Base-by-base conservation (phyloP, 2,797 vertebrate species). In the Selene dorsalis region DNA sequence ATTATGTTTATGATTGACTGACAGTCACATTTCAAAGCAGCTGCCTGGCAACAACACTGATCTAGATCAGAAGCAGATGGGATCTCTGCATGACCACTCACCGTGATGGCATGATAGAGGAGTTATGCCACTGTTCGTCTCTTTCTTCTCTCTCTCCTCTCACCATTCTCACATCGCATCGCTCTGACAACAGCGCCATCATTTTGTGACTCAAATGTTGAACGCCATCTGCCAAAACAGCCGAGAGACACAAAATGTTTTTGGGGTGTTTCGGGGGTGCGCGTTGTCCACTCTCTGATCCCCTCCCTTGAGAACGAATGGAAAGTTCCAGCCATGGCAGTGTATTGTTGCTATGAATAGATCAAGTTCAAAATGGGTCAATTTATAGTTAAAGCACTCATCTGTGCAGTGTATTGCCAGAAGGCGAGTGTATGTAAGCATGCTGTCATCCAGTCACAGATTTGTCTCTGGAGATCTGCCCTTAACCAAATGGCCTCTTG, bases 331-430 rank as follows among this genome's bases (percentile, higher is more conserved):
- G 86, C 63, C 55, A 53, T 65, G 45, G 85, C 56, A 38, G 71
- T 17, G 76, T 77, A 80, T 86, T 91, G 85, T 87, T 82, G 83
- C 88, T 94, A 93, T 91, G 92, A 94, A 94, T 94, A 95, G 91
- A 81, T 32, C 60, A 63, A 67, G 86, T 93, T 89, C 59, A 89
- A 95, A 94, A 90, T 94, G 90, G 94, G 94, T 93, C 93, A 93
- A 90, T 93, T 94, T 93, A 92, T 94, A 75, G 91, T 92, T 82
- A 91, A 92, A 88, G 92, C 94, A 92, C 87, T 94, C 91, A 93
- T 92, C 93, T 92, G 94, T 93, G 91, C 88, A 87, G 85, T 80
- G 85, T 81, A 75, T 89, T 69, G 90, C 94, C 94, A 94, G 91
- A 93, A 94, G 95, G 93, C 84, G 55, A 92, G 86, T 85, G 89